phyloP scores from a whole-genome alignment of 2,113 vertebrate genomes.

The Nannospalax galili region DNA sequence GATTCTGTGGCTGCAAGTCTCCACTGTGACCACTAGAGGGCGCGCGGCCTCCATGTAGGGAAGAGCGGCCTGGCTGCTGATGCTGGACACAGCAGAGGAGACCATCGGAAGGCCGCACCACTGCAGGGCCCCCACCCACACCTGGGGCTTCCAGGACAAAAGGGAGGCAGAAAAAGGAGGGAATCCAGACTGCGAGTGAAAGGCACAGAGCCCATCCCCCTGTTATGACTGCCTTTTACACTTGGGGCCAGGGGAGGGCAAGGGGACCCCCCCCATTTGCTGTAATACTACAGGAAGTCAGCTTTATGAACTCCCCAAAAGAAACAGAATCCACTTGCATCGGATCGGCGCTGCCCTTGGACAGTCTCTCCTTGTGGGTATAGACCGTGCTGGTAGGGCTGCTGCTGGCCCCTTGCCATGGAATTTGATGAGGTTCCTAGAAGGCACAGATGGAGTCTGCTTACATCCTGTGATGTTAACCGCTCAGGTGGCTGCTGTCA shows the following conservation, averaged over 20 bases:
- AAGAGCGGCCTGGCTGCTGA: too few relatives aligned
- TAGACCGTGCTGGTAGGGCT: neutral
- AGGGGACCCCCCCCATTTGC: neutral
- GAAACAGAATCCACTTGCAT: rapidly evolving
- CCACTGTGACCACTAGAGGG: neutral
- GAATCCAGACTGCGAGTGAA: neutral
- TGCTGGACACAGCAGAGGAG: too few relatives aligned
- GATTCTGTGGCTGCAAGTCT: neutral
- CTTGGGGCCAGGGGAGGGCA: neutral
- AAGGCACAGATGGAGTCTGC: neutral
- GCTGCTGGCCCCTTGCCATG: too few relatives aligned
- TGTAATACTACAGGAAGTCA: too few relatives aligned
- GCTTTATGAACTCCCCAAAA: neutral
- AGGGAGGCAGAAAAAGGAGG: neutral
- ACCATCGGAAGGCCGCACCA: too few relatives aligned
- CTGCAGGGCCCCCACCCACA: neutral
- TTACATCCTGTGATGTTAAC: too few relatives aligned
- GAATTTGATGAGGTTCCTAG: neutral
- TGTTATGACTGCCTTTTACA: neutral
- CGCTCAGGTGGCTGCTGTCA: rapidly evolving
- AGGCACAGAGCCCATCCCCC: neutral
- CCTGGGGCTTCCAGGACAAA: neutral
- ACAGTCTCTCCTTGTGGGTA: neutral
- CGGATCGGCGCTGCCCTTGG: neutral
- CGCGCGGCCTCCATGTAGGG: constrained; percentile 10